phyloP scores from a whole-genome alignment of 1,140 invertebrate genomes.

The Drepana arcuata region DNA sequence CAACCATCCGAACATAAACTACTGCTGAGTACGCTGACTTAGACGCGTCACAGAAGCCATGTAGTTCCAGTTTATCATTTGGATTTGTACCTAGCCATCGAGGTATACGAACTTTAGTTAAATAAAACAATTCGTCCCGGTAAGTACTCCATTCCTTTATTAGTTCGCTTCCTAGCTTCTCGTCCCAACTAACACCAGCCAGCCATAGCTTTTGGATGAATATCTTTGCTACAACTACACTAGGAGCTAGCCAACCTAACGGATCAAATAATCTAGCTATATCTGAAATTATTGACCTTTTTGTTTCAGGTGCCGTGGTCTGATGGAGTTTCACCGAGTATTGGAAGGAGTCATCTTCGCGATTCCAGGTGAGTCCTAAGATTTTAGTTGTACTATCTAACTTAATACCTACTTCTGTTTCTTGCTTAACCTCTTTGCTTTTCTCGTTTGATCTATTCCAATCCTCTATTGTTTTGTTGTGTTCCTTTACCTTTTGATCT shows the following conservation, averaged over 20 bases:
- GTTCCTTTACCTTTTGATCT: no score
- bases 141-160: not conserved
- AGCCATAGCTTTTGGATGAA: constrained; percentile 47
- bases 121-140: not conserved
- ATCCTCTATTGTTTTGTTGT: no score
- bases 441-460: no score
- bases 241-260: constrained; percentile 37
- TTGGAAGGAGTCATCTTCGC: not conserved
- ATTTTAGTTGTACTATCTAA: not conserved
- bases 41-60: not conserved
- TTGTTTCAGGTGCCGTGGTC: constrained; percentile 9
- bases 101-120: not conserved
- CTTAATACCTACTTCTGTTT: not conserved
- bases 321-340: not conserved
- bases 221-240: constrained; percentile 37
- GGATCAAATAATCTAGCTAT: constrained; percentile 36
- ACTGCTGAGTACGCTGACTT: not conserved
- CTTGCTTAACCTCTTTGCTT: no score
- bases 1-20: not conserved
- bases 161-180: constrained; percentile 11
- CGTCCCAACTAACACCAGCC: constrained; percentile 40
- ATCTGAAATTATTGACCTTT: constrained; percentile 19
- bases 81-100: constrained; percentile 2
- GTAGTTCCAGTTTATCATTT: not conserved
- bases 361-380: not conserved